A percentile compares a stretch with the other conserved stretches of the same genome.
These are phyloP conservation scores for Drosophila persimilis DNA, from an alignment of 1,140 invertebrate species.

Conservation along the genomic window DNA sequence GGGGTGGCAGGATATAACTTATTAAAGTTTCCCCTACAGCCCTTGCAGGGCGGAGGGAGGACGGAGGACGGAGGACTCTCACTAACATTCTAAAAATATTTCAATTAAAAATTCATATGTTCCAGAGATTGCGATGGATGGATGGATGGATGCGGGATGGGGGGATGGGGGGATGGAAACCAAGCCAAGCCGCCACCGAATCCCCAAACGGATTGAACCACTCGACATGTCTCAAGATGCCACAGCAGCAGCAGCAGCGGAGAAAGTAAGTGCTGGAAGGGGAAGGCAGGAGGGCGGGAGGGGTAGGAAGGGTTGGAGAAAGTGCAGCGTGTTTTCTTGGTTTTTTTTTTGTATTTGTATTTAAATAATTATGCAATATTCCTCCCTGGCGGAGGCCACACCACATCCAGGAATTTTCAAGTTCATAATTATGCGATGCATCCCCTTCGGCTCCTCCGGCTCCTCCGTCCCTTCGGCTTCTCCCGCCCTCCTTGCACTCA, in stretches of 20 bases:
- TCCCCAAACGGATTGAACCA: conserved; percentile 44
- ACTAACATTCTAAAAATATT: conserved; percentile 37
- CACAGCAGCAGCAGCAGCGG: neutral
- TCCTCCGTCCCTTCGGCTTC: neutral
- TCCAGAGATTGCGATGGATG: neutral
- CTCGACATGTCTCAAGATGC: conserved; percentile 75
- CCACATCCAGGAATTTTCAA: conserved; percentile 62
- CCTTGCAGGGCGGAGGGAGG: neutral
- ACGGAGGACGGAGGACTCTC: neutral
- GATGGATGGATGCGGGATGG: neutral
- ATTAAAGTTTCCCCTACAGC: conserved; percentile 12
- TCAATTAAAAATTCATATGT: conserved; percentile 47
- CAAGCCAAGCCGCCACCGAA: neutral
- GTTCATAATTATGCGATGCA: conserved; percentile 74
- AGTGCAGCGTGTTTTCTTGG: conserved; percentile 11
- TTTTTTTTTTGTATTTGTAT: conserved; percentile 33
- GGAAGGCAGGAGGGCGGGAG: too few relatives aligned
- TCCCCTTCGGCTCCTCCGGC: conserved; percentile 5
- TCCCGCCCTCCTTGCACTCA: conserved; percentile 1
- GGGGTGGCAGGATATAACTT: conserved; percentile 20
- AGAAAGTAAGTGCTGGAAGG: conserved; percentile 44
- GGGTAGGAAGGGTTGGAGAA: conserved; percentile 6
- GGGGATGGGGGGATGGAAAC: neutral
- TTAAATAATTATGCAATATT: conserved; percentile 75
- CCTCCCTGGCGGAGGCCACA: conserved; percentile 27